Evolutionary conservation across 1,140 invertebrate species (phyloP).

Genomic region (Chrysoperla carnea): DNA sequence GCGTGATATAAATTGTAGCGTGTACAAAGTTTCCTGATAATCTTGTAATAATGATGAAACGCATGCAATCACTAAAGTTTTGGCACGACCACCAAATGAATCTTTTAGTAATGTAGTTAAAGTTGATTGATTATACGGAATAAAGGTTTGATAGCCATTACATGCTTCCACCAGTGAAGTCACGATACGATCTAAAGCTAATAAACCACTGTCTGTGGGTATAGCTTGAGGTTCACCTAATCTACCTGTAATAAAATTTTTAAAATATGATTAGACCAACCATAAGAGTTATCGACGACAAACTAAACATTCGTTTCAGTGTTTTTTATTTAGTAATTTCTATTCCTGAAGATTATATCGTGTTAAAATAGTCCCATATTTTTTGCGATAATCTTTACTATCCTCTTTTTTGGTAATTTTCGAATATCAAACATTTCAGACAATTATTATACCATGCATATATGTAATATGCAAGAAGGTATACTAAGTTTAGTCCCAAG

Average conservation of each 20-base stretch:
- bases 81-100: slow-evolving; percentile 47
- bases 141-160: slow-evolving; percentile 21
- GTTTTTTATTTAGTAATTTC: too few relatives aligned
- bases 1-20: slow-evolving; percentile 37
- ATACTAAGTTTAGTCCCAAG: too few relatives aligned
- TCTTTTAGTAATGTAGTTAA: slow-evolving; percentile 45
- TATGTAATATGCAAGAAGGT: too few relatives aligned
- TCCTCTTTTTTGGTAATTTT: too few relatives aligned
- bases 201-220: slow-evolving; percentile 29
- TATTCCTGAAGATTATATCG: too few relatives aligned
- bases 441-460: too few relatives aligned
- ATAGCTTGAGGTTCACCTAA: slow-evolving; percentile 22
- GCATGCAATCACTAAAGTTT: slow-evolving; percentile 43
- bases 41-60: slow-evolving; percentile 39
- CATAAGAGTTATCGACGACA: too few relatives aligned
- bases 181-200: slow-evolving; percentile 39
- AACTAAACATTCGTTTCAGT: too few relatives aligned
- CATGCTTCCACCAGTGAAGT: slow-evolving; percentile 33
- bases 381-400: too few relatives aligned
- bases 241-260: slow-evolving; percentile 13
- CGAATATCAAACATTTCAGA: too few relatives aligned
- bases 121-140: slow-evolving; percentile 38
- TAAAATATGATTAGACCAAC: too few relatives aligned
- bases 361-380: too few relatives aligned
- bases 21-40: slow-evolving; percentile 39